Evolutionary conservation across 1,140 invertebrate species (phyloP), one percentile per base, ranked within the genome.

Genomic region (Brachionus koreanus): DNA sequence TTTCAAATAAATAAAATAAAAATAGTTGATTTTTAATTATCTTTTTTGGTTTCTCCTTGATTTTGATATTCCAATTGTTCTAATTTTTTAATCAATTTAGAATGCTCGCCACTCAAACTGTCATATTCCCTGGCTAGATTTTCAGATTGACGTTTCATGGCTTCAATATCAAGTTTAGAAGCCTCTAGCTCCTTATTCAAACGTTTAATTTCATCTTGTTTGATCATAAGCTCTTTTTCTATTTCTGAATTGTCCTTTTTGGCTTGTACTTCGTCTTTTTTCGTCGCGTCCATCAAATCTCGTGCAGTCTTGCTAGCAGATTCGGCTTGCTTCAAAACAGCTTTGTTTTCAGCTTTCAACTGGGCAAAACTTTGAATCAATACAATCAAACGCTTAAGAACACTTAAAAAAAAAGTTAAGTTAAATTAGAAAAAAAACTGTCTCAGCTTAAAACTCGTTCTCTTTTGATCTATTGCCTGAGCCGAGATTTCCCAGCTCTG

Each of bases 111-210:
- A 72, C 92, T 90, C 0, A 98, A 89, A 72, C 94, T 91, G 88
- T 98, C 95, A 88, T 97, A 98, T 88, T 97, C 95, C 84, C 91
- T 92, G 81, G 92, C 92, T 0, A 96, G 89, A 84, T 93, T 92
- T 85, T 94, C 92, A 2, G 94, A 92, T 89, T 98, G 95, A 2
- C 92, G 93, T 86, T 95, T 94, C 3, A 97, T 86, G 12, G 94
- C 93, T 85, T 92, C 91, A 84, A 94, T 93, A 85, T 97, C 93
- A 25, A 86, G 84, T 39, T 87, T 85, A 5, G 87, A 84, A 37
- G 85, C 85, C 57, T 86, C 84, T 9, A 79, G 23, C 35, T 65
- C 61, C 2, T 79, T 79, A 9, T n/a, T 79, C 0, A 79, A 61
- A 1, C 39, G 33, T 37, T 79, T 39, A 65, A 79, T 61, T 33